Evolutionary conservation across 2,113 vertebrate species (phyloP).

Genomic region (Onychostoma macrolepis): DNA sequence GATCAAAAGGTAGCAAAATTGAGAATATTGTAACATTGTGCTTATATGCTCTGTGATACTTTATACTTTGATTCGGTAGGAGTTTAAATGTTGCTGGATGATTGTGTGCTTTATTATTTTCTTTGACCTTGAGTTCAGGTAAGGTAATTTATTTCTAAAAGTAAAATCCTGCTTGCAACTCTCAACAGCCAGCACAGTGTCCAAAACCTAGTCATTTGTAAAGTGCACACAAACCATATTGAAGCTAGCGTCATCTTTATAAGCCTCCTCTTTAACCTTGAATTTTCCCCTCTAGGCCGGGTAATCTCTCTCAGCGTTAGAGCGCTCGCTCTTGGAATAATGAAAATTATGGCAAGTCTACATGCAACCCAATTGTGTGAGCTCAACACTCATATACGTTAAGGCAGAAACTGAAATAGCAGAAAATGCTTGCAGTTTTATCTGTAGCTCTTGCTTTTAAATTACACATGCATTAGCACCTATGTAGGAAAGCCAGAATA

Average conservation of each 20-base stretch:
- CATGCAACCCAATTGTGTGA: not conserved
- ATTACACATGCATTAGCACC: constrained; percentile 6
- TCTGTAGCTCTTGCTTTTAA: not conserved
- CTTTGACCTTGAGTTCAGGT: not conserved
- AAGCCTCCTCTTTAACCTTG: constrained; percentile 42
- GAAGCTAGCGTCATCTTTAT: constrained; percentile 28
- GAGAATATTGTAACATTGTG: not conserved
- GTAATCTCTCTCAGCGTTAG: constrained; percentile 13
- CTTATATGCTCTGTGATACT: not conserved
- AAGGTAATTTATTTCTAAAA: constrained; percentile 8
- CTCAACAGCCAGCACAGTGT: constrained; percentile 31
- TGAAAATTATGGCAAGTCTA: constrained; percentile 17
- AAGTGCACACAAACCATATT: constrained; percentile 49
- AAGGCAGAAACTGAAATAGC: constrained; percentile 6
- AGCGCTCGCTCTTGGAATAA: constrained; percentile 3
- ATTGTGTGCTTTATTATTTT: not conserved
- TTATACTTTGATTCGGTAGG: not conserved
- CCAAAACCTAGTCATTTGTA: constrained; percentile 50
- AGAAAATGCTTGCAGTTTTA: not conserved
- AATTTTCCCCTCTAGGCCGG: not conserved
- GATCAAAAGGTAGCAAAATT: not conserved
- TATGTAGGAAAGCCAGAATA: not conserved
- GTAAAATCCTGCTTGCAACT: constrained; percentile 19
- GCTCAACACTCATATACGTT: not conserved
- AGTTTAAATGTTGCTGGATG: not conserved